Evolutionary conservation across 2,888 invertebrate genomes (phyloP), one percentile per base, ranked within the genome.

Genomic region (Temnothorax unifasciatus): DNA sequence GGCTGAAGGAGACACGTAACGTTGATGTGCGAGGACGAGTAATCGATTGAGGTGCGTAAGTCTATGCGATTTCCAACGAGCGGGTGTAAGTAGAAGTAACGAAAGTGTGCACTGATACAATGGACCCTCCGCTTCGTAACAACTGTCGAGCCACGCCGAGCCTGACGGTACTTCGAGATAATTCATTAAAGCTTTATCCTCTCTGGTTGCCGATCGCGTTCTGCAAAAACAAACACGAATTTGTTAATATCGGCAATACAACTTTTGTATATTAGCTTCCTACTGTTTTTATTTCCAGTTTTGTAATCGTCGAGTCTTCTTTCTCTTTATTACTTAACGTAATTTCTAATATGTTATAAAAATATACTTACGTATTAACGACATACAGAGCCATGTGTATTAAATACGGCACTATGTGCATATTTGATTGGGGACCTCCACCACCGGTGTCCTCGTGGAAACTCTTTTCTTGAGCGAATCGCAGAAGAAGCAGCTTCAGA

Each of bases 401-500:
- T 82, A 99, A 96, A 94, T 99, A 99, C 11, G 99, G 99, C 87
- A 99, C 97, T 92, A 99, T 97, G 95, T 99, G 99, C 97, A 99
- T 97, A 95, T 99, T 99, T 88, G 99, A 99, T 93, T 99, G 98
- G 18, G 99, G 98, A 1, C 99, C 99, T 91, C 99, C 99, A 89
- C 99, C 99, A 25, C 99, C 99, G 2, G 99, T 98, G 95, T 99
- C 99, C 94, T 99, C 99, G 95, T 99, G 99, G 96, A 99, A 99
- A 86, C 98, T 98, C 94, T 98, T 98, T 92, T 99, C 99, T 95
- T 98, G 97, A 0, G 99, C 98, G 95, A 99, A 99, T 83, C 99
- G 96, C 91, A 98, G 94, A 85, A 99, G 95, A 82, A 99, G 95
- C 90, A 99, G 95, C 95, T 99, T 99, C 90, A 99, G 95, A 95